Conservation (phyloP, 1,140 invertebrate genomes). For the Bombus waltoni region DNA sequence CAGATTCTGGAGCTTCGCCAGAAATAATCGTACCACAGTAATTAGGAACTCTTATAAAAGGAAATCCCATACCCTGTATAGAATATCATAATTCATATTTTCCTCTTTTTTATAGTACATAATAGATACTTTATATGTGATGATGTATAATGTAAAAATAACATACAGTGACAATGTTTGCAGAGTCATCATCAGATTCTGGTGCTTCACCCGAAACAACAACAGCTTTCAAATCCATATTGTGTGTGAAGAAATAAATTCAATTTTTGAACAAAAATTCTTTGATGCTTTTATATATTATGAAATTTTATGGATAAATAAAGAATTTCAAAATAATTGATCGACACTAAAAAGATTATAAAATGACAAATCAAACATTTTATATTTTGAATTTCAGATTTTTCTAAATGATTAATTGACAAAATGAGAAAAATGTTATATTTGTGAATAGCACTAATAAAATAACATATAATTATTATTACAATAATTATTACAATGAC, state of each 20-base stretch:
- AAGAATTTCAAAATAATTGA: too few species aligned
- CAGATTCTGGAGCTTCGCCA: constrained; percentile 80
- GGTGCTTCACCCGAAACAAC: constrained; percentile 80
- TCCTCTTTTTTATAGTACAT: background rate
- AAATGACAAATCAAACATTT: background rate
- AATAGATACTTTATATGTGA: background rate
- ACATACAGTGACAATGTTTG: constrained; percentile 74
- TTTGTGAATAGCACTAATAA: too few species aligned
- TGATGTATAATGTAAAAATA: constrained; percentile 17
- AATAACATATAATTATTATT: background rate
- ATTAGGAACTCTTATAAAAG: constrained; percentile 66
- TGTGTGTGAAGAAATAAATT: background rate
- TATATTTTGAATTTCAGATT: background rate
- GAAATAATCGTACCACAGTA: constrained; percentile 78
- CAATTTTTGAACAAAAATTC: too few species aligned
- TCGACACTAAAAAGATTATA: background rate
- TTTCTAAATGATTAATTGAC: too few species aligned
- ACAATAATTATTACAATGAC: background rate
- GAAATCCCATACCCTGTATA: constrained; percentile 73
- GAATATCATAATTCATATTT: constrained; percentile 13
- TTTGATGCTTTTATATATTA: background rate
- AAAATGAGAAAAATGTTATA: background rate
- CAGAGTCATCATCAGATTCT: constrained; percentile 80
- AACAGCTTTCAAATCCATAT: constrained; percentile 79
- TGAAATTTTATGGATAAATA: background rate